Evolutionary conservation across 2,113 vertebrate species (phyloP).

Genomic region (Gymnogyps californianus): DNA sequence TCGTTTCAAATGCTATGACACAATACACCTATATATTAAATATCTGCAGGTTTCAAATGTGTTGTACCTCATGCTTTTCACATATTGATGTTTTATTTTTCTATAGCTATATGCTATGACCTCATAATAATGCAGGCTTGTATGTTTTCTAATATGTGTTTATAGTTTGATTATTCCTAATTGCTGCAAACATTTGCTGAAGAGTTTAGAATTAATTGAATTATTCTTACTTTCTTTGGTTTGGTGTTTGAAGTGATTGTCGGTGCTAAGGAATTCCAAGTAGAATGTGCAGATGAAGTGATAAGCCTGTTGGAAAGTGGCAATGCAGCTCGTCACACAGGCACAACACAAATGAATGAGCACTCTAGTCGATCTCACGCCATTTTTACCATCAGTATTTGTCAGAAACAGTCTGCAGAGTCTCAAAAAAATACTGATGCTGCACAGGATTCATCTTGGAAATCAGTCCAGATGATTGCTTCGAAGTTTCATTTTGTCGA

Average conservation of each 20-base stretch:
- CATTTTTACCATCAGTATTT: conserved; percentile 84
- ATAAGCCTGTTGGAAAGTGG: conserved; percentile 80
- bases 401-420: conserved; percentile 58
- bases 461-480: conserved; percentile 41
- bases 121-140: neutral
- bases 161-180: neutral
- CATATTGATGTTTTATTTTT: neutral
- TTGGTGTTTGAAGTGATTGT: conserved; percentile 81
- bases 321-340: conserved; percentile 80
- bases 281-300: conserved; percentile 83
- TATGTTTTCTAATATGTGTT: neutral
- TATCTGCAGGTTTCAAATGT: neutral
- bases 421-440: conserved; percentile 3
- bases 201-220: neutral
- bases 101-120: neutral
- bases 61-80: neutral
- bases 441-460: conserved; percentile 38
- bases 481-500: conserved; percentile 93
- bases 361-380: conserved; percentile 89
- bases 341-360: conserved; percentile 84
- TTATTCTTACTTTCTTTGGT: neutral
- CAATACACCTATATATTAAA: neutral
- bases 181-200: neutral
- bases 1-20: neutral
- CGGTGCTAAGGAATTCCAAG: conserved; percentile 83